These are phyloP conservation scores for Dysdera silvatica DNA, from an alignment of 1,140 invertebrate species.

Conservation along the genomic window DNA sequence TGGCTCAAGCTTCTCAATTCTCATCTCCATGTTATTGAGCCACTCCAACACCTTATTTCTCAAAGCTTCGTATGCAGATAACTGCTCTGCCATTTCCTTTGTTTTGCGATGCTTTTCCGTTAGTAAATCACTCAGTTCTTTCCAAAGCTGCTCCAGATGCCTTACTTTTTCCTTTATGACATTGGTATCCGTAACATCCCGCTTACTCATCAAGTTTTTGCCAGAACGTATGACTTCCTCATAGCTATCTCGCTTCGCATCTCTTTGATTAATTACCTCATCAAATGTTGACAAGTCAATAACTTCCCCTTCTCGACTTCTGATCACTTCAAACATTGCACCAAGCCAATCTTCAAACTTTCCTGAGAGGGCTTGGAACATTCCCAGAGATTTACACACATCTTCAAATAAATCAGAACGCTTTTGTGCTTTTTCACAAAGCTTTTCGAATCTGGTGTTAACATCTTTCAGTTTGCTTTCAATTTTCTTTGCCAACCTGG, in stretches of 20 bases:
- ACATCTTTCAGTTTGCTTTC: slow-evolving; percentile 80
- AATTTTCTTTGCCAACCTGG: slow-evolving; percentile 76
- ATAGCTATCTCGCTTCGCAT: slow-evolving; percentile 54
- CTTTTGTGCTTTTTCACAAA: slow-evolving; percentile 67
- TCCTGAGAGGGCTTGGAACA: slow-evolving; percentile 39
- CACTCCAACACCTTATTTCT: slow-evolving; percentile 76
- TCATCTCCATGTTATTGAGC: slow-evolving; percentile 69
- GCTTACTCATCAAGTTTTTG: slow-evolving; percentile 72
- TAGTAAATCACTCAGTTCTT: slow-evolving; percentile 65
- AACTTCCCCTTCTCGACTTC: slow-evolving; percentile 59
- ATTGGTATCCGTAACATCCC: slow-evolving; percentile 79
- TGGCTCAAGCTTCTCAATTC: slow-evolving; percentile 59
- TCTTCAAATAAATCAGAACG: slow-evolving; percentile 73
- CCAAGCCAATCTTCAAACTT: slow-evolving; percentile 45
- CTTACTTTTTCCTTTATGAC: slow-evolving; percentile 66
- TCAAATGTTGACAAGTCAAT: slow-evolving; percentile 46
- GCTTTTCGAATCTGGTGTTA: slow-evolving; percentile 69
- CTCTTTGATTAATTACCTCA: slow-evolving; percentile 47
- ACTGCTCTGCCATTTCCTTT: slow-evolving; percentile 70
- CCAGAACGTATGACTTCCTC: slow-evolving; percentile 71
- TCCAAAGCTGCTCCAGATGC: slow-evolving; percentile 74
- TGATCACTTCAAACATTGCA: slow-evolving; percentile 61
- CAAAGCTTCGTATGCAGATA: slow-evolving; percentile 72
- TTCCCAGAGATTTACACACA: slow-evolving; percentile 55
- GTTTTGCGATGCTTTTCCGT: slow-evolving; percentile 75